phyloP scores from a whole-genome alignment of 2,888 invertebrate species.

The Spicauda simplicius region DNA sequence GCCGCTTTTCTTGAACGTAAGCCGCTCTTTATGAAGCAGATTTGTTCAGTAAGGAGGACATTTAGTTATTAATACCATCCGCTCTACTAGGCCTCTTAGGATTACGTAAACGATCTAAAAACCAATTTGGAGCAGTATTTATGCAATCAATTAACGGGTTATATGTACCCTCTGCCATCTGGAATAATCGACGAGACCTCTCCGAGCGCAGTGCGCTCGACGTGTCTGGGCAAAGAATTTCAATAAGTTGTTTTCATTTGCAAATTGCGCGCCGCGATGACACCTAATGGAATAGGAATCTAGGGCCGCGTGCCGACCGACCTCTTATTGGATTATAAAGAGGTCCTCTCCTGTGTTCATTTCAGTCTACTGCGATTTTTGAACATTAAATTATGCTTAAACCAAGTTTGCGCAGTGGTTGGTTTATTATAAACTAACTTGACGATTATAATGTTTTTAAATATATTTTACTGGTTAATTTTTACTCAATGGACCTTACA shows the following conservation, averaged over 20 bases:
- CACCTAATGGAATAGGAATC: slow-evolving; percentile 82
- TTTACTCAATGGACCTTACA: too few relatives aligned
- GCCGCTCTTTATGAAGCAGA: slow-evolving; percentile 14
- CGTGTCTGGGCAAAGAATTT: slow-evolving; percentile 77
- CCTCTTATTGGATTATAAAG: slow-evolving; percentile 73
- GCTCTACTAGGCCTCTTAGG: neutral
- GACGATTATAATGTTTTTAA: too few relatives aligned
- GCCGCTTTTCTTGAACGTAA: slow-evolving; percentile 22
- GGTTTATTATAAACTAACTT: too few relatives aligned
- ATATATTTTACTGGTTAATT: too few relatives aligned
- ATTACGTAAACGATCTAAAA: slow-evolving; percentile 7
- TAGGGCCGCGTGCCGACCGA: slow-evolving; percentile 59
- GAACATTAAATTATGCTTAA: neutral
- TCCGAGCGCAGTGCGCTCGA: slow-evolving; percentile 44
- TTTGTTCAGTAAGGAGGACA: slow-evolving; percentile 6
- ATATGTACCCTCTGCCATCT: slow-evolving; percentile 54
- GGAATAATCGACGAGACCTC: slow-evolving; percentile 42
- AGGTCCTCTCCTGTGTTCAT: slow-evolving; percentile 45
- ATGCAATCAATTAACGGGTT: slow-evolving; percentile 43
- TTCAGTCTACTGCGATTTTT: slow-evolving; percentile 26
- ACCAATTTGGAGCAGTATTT: slow-evolving; percentile 2
- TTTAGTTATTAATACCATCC: neutral
- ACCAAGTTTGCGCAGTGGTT: too few relatives aligned
- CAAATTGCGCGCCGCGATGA: slow-evolving; percentile 80
- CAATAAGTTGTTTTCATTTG: slow-evolving; percentile 85